A percentile compares a stretch with the other conserved stretches of the same genome.
These are phyloP conservation scores for Epinotia nisella DNA, from an alignment of 2,888 invertebrate genomes.

Conservation along the genomic window DNA sequence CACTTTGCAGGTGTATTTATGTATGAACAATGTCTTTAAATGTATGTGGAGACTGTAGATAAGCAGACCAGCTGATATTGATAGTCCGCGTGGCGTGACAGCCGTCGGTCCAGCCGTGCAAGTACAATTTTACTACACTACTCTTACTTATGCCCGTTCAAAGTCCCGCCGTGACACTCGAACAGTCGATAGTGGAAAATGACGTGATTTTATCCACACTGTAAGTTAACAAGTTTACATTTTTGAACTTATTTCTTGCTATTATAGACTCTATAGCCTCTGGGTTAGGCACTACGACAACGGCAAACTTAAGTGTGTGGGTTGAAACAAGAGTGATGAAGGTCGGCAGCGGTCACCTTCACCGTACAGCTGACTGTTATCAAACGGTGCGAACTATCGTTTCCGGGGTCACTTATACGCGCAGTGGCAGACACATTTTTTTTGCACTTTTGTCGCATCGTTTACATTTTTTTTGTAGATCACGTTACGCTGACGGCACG, in stretches of 20 bases:
- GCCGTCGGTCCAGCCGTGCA: background rate
- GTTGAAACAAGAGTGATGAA: constrained; percentile 31
- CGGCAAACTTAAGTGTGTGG: constrained; percentile 9
- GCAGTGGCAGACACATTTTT: constrained; percentile 3
- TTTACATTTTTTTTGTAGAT: background rate
- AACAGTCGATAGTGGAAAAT: constrained; percentile 26
- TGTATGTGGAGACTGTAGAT: background rate
- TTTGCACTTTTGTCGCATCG: background rate
- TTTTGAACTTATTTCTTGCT: background rate
- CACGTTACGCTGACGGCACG: constrained; percentile 3
- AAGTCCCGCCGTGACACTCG: constrained; percentile 39
- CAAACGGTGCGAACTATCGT: constrained; percentile 18
- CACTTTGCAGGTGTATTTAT: background rate
- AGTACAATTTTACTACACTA: constrained; percentile 4
- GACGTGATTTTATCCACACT: constrained; percentile 34
- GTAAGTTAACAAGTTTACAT: constrained; percentile 16
- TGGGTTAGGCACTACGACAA: background rate
- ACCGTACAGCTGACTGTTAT: constrained; percentile 48
- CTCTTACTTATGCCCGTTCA: constrained; percentile 19
- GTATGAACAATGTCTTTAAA: too few species aligned
- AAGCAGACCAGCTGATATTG: constrained; percentile 12
- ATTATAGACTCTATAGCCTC: constrained; percentile 3
- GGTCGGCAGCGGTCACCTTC: constrained; percentile 49
- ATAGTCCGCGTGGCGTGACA: background rate
- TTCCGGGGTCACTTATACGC: constrained; percentile 45